These are phyloP conservation scores for Indicator indicator DNA, from an alignment of 2,113 vertebrate genomes.

Conservation along the genomic window DNA sequence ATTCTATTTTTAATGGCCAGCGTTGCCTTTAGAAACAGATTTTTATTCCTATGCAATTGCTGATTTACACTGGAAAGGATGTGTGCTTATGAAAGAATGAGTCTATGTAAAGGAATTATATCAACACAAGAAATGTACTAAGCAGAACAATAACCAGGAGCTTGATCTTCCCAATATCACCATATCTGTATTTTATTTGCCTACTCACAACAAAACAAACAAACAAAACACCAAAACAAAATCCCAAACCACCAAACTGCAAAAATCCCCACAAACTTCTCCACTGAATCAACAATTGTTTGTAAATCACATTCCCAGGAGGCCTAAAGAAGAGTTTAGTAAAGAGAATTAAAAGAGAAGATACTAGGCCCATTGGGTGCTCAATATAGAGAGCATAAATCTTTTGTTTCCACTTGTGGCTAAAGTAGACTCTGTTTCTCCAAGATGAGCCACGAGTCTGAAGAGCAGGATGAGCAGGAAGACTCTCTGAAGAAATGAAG, in stretches of 20 bases:
- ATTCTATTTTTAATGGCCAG: constrained; percentile 19
- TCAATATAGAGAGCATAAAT: background rate
- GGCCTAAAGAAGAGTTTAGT: background rate
- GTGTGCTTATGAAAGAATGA: background rate
- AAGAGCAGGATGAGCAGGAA: background rate
- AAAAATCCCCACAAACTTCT: background rate
- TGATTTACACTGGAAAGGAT: background rate
- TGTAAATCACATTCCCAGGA: background rate
- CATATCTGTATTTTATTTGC: background rate
- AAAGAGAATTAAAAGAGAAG: background rate
- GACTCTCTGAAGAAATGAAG: background rate
- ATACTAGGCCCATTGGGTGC: background rate
- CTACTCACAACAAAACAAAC: background rate
- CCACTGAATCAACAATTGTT: background rate
- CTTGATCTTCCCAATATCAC: background rate
- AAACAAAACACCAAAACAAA: too few species aligned
- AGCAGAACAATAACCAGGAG: background rate
- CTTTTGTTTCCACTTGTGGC: background rate
- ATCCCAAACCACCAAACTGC: background rate
- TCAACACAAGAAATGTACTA: background rate
- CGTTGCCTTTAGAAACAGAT: background rate
- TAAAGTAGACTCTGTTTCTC: background rate
- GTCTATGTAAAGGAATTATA: background rate
- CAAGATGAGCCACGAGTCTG: background rate
- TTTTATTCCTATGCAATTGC: background rate